A percentile compares a stretch with the other conserved stretches of the same genome.
Evolutionary conservation across 2,797 vertebrate genomes (phyloP).

Genomic region (Protonibea diacanthus): DNA sequence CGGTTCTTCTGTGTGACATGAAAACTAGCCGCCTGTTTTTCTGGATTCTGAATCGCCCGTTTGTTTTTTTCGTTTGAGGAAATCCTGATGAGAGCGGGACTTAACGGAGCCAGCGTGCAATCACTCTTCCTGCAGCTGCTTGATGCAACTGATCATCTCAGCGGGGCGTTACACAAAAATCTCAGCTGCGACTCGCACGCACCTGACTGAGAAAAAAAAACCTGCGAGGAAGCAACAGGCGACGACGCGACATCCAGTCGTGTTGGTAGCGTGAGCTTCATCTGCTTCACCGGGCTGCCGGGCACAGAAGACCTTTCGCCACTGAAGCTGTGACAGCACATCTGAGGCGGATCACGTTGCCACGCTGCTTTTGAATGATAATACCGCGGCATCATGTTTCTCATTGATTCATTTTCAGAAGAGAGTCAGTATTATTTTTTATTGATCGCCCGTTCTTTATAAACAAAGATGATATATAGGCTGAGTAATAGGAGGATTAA

Average conservation of each 20-base stretch:
- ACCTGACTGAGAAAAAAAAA: slow-evolving; percentile 26
- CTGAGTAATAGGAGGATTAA: slow-evolving; percentile 69
- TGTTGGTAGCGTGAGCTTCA: slow-evolving; percentile 24
- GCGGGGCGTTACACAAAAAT: slow-evolving; percentile 43
- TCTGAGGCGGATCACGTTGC: slow-evolving; percentile 57
- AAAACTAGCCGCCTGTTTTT: slow-evolving; percentile 55
- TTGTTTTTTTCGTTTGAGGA: slow-evolving; percentile 37
- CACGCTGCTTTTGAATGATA: slow-evolving; percentile 70
- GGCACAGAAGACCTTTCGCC: slow-evolving; percentile 58
- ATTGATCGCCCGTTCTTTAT: slow-evolving; percentile 72
- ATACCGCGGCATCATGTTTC: slow-evolving; percentile 63
- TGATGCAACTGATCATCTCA: slow-evolving; percentile 52
- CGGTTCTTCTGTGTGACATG: slow-evolving; percentile 50
- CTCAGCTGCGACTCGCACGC: slow-evolving; percentile 65
- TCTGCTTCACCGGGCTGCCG: slow-evolving; percentile 43
- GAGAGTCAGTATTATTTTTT: slow-evolving; percentile 66
- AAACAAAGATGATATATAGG: slow-evolving; percentile 80
- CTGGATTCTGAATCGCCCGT: slow-evolving; percentile 41
- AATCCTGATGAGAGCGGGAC: slow-evolving; percentile 56
- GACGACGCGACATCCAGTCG: neutral
- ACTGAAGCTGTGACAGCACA: slow-evolving; percentile 48
- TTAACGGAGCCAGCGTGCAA: slow-evolving; percentile 50
- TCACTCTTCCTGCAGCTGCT: slow-evolving; percentile 59
- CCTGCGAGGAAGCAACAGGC: slow-evolving; percentile 39
- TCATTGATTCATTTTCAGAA: slow-evolving; percentile 71